These are phyloP conservation scores for Lucilia sericata DNA, from an alignment of 1,140 invertebrate species.

Conservation along the genomic window DNA sequence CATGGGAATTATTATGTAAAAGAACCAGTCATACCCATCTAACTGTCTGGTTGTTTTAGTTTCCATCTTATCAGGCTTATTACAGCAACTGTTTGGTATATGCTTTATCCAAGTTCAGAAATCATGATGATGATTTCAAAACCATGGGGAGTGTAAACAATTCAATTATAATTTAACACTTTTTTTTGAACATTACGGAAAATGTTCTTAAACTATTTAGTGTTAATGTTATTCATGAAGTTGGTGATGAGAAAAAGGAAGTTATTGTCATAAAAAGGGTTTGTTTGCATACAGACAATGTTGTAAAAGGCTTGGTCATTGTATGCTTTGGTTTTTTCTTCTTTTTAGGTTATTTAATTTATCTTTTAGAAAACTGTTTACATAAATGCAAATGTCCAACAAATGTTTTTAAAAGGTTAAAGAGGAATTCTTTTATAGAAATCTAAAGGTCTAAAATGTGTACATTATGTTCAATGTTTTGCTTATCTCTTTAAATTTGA, in stretches of 20 bases:
- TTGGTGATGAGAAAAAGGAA: neutral
- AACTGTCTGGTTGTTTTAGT: neutral
- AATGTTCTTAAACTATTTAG: too few relatives aligned
- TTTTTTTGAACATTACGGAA: neutral
- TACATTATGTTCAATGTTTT: neutral
- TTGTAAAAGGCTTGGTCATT: neutral
- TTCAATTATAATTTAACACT: constrained; percentile 40
- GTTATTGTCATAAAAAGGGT: neutral
- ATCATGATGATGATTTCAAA: neutral
- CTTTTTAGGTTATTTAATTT: neutral
- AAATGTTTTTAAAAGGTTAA: too few relatives aligned
- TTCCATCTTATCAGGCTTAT: neutral
- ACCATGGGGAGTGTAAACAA: constrained; percentile 24
- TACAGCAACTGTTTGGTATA: neutral
- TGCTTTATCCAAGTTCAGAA: neutral
- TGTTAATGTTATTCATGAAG: too few relatives aligned
- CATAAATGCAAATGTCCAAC: too few relatives aligned
- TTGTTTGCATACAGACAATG: neutral
- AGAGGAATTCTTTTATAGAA: too few relatives aligned
- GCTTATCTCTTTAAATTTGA: neutral
- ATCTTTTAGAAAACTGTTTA: too few relatives aligned
- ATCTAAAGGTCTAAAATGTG: neutral
- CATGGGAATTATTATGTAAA: constrained; percentile 37
- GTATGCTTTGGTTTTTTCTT: neutral
- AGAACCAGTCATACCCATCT: neutral